phyloP scores from a whole-genome alignment of 1,140 invertebrate genomes.

The Drosophila mayri region DNA sequence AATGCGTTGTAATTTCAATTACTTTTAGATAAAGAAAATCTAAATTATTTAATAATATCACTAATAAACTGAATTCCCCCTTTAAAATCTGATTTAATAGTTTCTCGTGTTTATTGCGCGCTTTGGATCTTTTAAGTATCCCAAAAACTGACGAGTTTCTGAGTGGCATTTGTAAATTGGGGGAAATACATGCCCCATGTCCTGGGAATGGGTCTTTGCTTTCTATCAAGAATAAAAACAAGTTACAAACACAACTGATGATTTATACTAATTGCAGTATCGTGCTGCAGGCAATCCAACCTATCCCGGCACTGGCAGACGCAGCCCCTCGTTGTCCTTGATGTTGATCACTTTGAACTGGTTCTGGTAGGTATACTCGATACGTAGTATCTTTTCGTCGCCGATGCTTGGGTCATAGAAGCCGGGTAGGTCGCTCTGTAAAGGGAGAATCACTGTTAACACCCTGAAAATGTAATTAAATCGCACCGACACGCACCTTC shows the following conservation, averaged over 20 bases:
- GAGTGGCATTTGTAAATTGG: conserved; percentile 35
- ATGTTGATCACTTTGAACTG: conserved; percentile 92
- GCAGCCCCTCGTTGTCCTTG: conserved; percentile 91
- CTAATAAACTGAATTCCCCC: not conserved
- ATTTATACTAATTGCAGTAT: conserved; percentile 66
- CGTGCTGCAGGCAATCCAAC: conserved; percentile 3
- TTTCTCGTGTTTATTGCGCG: conserved; percentile 28
- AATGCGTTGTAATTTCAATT: not conserved
- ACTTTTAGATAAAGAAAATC: not conserved
- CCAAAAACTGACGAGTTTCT: conserved; percentile 33
- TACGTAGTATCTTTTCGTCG: conserved; percentile 94
- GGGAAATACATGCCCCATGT: conserved; percentile 33
- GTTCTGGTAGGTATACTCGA: conserved; percentile 94
- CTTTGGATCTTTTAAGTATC: conserved; percentile 16
- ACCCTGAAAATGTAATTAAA: fast-evolving
- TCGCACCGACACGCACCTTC: conserved; percentile 88
- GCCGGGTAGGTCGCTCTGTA: conserved; percentile 95
- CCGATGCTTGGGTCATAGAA: conserved; percentile 98
- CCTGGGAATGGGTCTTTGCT: conserved; percentile 48
- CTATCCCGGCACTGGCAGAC: conserved; percentile 92
- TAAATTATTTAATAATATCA: not conserved
- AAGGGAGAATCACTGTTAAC: not conserved
- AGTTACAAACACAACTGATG: conserved; percentile 72
- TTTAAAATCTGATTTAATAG: not conserved
- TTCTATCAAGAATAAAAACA: conserved; percentile 71